phyloP scores from a whole-genome alignment of 92 coral and sea anemone species.

The Pocillopora meandrina region DNA sequence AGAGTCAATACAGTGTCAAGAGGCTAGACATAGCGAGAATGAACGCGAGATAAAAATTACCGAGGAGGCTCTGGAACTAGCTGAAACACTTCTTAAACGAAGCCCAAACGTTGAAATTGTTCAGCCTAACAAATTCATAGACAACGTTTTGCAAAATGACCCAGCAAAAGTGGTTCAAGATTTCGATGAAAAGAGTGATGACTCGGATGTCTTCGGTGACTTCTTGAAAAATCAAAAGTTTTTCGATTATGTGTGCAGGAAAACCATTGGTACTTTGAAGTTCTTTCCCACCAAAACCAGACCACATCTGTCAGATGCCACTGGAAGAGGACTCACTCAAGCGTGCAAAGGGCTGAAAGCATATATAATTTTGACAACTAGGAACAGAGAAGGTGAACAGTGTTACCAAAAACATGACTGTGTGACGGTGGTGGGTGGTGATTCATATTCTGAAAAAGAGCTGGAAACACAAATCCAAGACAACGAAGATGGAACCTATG shows the following conservation, averaged over 20 bases:
- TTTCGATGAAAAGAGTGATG: not conserved
- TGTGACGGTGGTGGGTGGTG: not conserved
- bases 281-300: not conserved
- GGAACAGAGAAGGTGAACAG: slow-evolving; percentile 4
- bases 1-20: not conserved
- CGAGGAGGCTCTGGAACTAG: not conserved
- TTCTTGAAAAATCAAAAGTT: slow-evolving; percentile 1
- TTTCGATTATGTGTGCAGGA: not conserved
- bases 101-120: slow-evolving; percentile 4
- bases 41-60: not conserved
- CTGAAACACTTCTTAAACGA: not conserved
- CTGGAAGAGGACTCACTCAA: not conserved
- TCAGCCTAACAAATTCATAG: not conserved
- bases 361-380: slow-evolving; percentile 11
- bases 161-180: too few relatives aligned
- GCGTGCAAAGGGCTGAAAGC: slow-evolving; percentile 12
- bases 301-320: not conserved
- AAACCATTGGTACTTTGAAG: not conserved
- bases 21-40: not conserved
- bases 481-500: too few relatives aligned
- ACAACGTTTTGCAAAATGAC: not conserved
- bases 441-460: not conserved
- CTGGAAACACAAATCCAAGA: too few relatives aligned
- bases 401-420: not conserved
- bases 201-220: not conserved